Conservation (phyloP, 2,888 invertebrate genomes). For the Noctua janthina region DNA sequence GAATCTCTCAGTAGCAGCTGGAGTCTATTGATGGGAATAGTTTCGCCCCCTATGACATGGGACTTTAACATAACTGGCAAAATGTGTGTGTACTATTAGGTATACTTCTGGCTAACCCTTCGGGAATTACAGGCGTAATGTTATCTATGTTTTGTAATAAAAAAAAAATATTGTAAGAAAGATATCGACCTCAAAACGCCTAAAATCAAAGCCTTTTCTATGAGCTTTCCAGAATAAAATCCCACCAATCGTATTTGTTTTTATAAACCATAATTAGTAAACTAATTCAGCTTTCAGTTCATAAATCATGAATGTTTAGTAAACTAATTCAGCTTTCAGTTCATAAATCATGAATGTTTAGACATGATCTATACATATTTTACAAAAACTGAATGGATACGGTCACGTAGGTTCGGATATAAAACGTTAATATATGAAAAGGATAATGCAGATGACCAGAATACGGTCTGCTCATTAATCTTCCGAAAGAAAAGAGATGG, state of each 20-base stretch:
- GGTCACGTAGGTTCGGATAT: conserved; percentile 40
- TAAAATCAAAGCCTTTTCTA: no score
- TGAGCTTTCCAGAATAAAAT: not conserved
- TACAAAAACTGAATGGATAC: conserved; percentile 12
- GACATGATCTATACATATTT: conserved; percentile 26
- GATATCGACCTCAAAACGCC: not conserved
- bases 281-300: conserved; percentile 9
- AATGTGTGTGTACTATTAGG: not conserved
- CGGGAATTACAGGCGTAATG: not conserved
- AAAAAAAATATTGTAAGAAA: not conserved
- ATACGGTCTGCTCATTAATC: conserved; percentile 48
- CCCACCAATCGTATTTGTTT: not conserved
- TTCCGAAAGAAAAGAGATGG: conserved; percentile 30
- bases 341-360: conserved; percentile 46
- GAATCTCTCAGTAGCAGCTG: no score
- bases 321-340: conserved; percentile 4
- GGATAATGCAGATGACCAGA: conserved; percentile 43
- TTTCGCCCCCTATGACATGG: no score
- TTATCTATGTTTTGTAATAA: not conserved
- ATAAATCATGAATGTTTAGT: no score
- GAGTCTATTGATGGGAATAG: no score
- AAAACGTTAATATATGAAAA: conserved; percentile 29
- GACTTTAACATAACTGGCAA: no score
- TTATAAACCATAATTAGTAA: conserved; percentile 19
- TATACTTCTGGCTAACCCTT: not conserved